phyloP scores from a whole-genome alignment of 2,888 invertebrate species.

The Unio delphinus region DNA sequence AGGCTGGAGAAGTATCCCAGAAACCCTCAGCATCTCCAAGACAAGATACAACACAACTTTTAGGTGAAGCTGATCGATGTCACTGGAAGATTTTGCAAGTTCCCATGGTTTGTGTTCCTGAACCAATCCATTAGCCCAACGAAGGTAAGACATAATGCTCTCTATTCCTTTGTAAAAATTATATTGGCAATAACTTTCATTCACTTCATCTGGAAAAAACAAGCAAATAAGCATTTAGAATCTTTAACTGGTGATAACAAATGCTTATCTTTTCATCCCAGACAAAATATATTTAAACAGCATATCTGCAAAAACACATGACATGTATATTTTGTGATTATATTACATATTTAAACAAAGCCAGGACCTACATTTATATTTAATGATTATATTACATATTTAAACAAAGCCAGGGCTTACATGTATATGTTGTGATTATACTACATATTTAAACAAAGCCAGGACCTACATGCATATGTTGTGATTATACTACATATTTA shows the following conservation, averaged over 20 bases:
- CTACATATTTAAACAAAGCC: no score
- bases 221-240: background rate
- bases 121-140: slow-evolving; percentile 88
- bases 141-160: slow-evolving; percentile 81
- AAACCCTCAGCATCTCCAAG: slow-evolving; percentile 87
- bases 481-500: no score
- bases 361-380: no score
- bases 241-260: background rate
- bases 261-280: background rate
- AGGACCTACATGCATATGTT: no score
- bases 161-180: slow-evolving; percentile 90
- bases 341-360: no score
- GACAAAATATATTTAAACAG: background rate
- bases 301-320: background rate
- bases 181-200: slow-evolving; percentile 80
- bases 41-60: slow-evolving; percentile 83
- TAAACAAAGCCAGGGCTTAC: no score
- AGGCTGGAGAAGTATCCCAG: slow-evolving; percentile 87
- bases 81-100: slow-evolving; percentile 77
- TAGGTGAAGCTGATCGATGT: slow-evolving; percentile 75
- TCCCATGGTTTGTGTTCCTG: slow-evolving; percentile 92
- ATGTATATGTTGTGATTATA: no score
- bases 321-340: no score
- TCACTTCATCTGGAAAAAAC: slow-evolving; percentile 74
- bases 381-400: no score